phyloP scores from a whole-genome alignment of 2,797 vertebrate genomes.

The Sarcophilus harrisii region DNA sequence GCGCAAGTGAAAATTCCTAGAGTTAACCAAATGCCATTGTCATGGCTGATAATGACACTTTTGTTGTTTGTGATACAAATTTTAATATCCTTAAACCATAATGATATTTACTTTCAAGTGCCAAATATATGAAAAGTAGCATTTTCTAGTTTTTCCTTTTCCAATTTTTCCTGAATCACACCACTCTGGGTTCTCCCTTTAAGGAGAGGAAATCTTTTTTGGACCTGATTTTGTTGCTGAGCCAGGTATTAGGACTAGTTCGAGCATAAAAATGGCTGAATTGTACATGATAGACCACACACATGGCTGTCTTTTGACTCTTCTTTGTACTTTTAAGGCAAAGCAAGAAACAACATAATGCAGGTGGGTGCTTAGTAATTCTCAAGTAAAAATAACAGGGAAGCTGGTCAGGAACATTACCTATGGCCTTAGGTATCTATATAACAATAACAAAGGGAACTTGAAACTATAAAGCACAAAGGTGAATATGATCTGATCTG shows the following conservation, averaged over 20 bases:
- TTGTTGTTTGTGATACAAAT: not conserved
- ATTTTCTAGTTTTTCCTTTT: not conserved
- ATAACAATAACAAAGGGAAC: not conserved
- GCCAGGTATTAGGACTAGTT: not conserved
- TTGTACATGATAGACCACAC: conserved; percentile 48
- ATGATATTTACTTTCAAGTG: not conserved
- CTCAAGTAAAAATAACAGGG: not conserved
- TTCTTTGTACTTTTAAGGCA: conserved; percentile 20
- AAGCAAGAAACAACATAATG: conserved; percentile 2
- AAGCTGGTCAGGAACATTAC: not conserved
- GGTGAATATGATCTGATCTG: not conserved
- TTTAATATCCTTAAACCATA: not conserved
- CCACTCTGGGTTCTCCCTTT: not conserved
- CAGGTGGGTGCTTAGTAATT: conserved; percentile 7
- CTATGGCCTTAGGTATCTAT: conserved; percentile 7
- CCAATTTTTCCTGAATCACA: not conserved
- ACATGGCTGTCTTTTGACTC: conserved; percentile 21
- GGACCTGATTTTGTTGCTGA: not conserved
- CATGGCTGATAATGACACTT: not conserved
- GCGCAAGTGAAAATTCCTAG: not conserved
- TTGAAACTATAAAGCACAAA: not conserved
- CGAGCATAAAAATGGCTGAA: conserved; percentile 21
- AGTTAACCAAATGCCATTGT: not conserved
- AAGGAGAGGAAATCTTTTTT: not conserved
- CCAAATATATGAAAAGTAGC: not conserved